Percentiles rank a stretch among this genome's conserved stretches.
Conservation (phyloP, 2,888 invertebrate genomes). For the Philaethria dido region DNA sequence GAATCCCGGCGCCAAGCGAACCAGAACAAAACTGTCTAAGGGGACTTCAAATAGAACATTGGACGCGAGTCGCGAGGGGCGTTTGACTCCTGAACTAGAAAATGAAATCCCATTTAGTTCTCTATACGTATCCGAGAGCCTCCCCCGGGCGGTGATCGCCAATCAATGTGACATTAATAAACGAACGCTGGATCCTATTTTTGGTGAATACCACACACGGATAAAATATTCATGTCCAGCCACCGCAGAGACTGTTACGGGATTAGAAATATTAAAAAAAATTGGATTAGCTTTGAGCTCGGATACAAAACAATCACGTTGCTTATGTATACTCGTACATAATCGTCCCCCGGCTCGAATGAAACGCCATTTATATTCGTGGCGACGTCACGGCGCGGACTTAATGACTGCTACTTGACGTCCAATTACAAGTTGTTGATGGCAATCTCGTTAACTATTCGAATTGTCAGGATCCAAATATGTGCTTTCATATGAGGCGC, state of each 20-base stretch:
- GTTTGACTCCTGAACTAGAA: conserved; percentile 80
- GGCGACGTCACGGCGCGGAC: conserved; percentile 46
- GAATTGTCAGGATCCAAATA: conserved; percentile 53
- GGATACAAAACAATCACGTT: conserved; percentile 61
- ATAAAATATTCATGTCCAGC: conserved; percentile 78
- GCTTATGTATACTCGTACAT: conserved; percentile 40
- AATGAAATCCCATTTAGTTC: conserved; percentile 77
- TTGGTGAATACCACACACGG: conserved; percentile 64
- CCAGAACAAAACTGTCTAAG: conserved; percentile 58
- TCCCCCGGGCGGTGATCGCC: conserved; percentile 56
- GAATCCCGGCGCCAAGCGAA: conserved; percentile 57
- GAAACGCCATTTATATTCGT: conserved; percentile 63
- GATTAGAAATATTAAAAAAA: conserved; percentile 71
- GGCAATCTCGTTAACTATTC: conserved; percentile 50
- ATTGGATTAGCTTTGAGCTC: conserved; percentile 55
- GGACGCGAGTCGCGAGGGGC: conserved; percentile 60
- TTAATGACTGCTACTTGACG: conserved; percentile 58
- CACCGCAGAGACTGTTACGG: conserved; percentile 60
- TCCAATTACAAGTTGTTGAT: conserved; percentile 57
- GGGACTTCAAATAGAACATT: conserved; percentile 60
- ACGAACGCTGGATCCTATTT: conserved; percentile 69
- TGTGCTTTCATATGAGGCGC: conserved; percentile 57
- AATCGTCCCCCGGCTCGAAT: conserved; percentile 52
- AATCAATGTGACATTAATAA: conserved; percentile 77
- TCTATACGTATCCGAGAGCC: conserved; percentile 53